Evolutionary conservation across 2,797 vertebrate genomes (phyloP).

Genomic region (Poeciliopsis paucimaculata): DNA sequence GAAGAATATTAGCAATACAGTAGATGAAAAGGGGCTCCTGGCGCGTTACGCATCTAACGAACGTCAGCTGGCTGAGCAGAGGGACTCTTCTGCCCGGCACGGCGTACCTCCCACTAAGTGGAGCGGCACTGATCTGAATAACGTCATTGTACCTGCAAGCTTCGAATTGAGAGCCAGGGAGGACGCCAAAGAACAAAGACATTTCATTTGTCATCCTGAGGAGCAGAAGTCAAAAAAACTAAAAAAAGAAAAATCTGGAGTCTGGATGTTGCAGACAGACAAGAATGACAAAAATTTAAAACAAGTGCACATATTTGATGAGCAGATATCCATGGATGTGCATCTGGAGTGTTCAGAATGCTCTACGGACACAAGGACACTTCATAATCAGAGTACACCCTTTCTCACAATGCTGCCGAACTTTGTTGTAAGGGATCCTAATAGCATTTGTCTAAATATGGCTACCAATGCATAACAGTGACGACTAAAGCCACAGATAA

Average conservation of each 20-base stretch:
- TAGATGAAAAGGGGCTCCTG: not conserved
- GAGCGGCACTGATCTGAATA: not conserved
- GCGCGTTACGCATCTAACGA: not conserved
- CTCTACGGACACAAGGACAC: not conserved
- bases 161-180: not conserved
- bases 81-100: not conserved
- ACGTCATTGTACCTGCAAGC: not conserved
- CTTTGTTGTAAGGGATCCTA: constrained; percentile 17
- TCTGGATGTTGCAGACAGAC: not conserved
- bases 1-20: not conserved
- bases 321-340: not conserved
- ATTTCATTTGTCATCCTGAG: not conserved
- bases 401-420: constrained; percentile 7
- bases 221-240: not conserved
- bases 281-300: not conserved
- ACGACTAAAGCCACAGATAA: not conserved
- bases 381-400: constrained; percentile 27
- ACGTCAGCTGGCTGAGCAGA: not conserved
- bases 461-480: not conserved
- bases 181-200: not conserved
- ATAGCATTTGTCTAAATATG: constrained; percentile 1
- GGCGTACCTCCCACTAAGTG: not conserved
- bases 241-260: not conserved
- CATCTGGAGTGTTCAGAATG: constrained; percentile 4
- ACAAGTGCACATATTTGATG: not conserved